Evolutionary conservation across 2,888 invertebrate genomes (phyloP).

Genomic region (Campoplex nolae): DNA sequence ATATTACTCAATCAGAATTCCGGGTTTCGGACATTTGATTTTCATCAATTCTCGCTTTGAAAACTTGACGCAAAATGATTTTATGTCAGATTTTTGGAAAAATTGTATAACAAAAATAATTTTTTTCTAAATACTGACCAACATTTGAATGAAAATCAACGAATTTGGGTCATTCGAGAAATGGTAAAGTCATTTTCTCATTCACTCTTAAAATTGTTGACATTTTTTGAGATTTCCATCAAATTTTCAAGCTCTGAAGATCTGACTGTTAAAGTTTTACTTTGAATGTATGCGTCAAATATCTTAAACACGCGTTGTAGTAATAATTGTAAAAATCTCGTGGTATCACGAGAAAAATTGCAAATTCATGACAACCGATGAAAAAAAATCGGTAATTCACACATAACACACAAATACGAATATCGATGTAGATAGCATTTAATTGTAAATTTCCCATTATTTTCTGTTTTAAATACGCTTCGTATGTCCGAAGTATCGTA

Average conservation of each 20-base stretch:
- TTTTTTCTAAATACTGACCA: too few species aligned
- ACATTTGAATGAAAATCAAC: not conserved
- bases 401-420: slow-evolving; percentile 4
- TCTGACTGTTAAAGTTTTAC: not conserved
- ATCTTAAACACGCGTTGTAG: not conserved
- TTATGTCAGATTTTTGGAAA: not conserved
- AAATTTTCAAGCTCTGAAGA: not conserved
- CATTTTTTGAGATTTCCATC: not conserved
- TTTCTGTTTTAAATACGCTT: slow-evolving; percentile 47
- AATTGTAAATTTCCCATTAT: slow-evolving; percentile 37
- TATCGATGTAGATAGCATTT: slow-evolving; percentile 51
- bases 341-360: slow-evolving; percentile 1
- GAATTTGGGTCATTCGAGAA: not conserved
- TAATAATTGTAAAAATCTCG: slow-evolving; percentile 15
- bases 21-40: not conserved
- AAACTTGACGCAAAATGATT: not conserved
- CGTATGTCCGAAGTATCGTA: slow-evolving; percentile 44
- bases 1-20: slow-evolving; percentile 12
- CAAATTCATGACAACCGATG: slow-evolving; percentile 44
- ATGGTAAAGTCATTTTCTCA: not conserved
- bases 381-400: slow-evolving; percentile 19
- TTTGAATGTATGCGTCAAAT: not conserved
- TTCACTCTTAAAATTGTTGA: not conserved
- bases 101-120: not conserved
- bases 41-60: not conserved